Base-by-base conservation (phyloP, 2,113 vertebrate species). In the Catharus bicknelli region DNA sequence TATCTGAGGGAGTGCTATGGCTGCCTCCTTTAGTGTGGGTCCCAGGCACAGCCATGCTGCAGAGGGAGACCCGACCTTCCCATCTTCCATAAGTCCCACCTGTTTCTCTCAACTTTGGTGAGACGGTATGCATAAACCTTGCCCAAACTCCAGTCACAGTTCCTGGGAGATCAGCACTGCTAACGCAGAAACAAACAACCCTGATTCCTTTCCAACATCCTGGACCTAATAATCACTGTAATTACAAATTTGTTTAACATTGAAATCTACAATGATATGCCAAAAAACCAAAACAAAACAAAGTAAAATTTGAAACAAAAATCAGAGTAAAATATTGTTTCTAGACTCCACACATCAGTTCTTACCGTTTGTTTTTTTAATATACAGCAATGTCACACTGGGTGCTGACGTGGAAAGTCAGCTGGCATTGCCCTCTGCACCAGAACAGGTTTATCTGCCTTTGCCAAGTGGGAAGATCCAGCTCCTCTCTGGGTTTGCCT, bases 371-470 rank as follows among this genome's bases (percentile, higher is more conserved):
- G 32, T 10, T 9, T 3, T 66, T 42, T 34, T 1, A 26, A 54
- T 40, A 54, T 13, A 2, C 3, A 53, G 4, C 27, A 40, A n/a
- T 76, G 54, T 22, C 59, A 45, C 10, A 19, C 0, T 0, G 6
- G 17, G 8, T 62, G 29, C 63, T 61, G 69, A 61, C 19, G 27
- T 20, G 25, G 16, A 4, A 86, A 61, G 54, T 7, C 53, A 89
- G 29, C 48, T 63, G 16, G n/a, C 9, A 34, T 34, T 73, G 16
- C 40, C 18, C 20, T 66, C 50, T 54, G 38, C 43, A 32, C 59
- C 40, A 68, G 17, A 55, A 40, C 26, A 83, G 29, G 19, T 43
- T 83, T 75, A 40, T 34, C 50, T 73, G 58, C 42, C 23, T 73
- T 74, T 73, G 26, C 23, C 20, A 63, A 5, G 53, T 5, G 53